Evolutionary conservation across 2,113 vertebrate genomes (phyloP).

Genomic region (Nanorana parkeri): DNA sequence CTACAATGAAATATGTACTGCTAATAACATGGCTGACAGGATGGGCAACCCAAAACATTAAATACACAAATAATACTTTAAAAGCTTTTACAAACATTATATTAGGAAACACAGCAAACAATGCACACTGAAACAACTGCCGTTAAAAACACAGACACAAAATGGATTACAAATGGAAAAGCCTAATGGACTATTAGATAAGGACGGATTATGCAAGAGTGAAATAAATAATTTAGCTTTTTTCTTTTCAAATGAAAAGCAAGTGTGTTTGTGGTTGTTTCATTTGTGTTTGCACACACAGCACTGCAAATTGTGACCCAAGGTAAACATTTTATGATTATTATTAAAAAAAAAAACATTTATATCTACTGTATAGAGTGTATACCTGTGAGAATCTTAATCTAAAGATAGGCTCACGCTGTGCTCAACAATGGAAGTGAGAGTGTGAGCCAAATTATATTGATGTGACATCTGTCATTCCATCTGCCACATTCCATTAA

Average conservation of each 20-base stretch:
- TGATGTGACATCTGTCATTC: conserved; percentile 74
- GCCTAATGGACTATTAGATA: conserved; percentile 30
- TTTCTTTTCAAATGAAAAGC: no score
- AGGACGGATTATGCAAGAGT: conserved; percentile 27
- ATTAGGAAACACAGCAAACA: conserved; percentile 3
- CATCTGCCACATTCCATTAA: conserved; percentile 71
- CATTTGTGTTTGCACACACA: no score
- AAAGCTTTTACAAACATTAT: background rate
- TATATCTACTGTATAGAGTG: conserved; percentile 19
- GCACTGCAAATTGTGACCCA: no score
- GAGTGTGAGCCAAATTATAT: conserved; percentile 68
- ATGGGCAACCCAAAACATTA: background rate
- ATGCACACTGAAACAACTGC: background rate
- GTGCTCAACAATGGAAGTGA: conserved; percentile 64
- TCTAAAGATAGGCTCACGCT: conserved; percentile 63
- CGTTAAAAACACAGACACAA: conserved; percentile 2
- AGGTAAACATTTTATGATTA: no score
- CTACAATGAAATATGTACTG: background rate
- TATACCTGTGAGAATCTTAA: conserved; percentile 66
- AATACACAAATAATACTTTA: background rate
- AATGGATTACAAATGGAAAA: conserved; percentile 28
- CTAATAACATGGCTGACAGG: background rate
- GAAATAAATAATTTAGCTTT: no score
- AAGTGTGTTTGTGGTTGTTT: no score
- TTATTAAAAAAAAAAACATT: no score